Percentiles rank a stretch among this genome's conserved stretches.
Conservation (phyloP, 2,797 vertebrate species). For the Oryzias sinensis region DNA sequence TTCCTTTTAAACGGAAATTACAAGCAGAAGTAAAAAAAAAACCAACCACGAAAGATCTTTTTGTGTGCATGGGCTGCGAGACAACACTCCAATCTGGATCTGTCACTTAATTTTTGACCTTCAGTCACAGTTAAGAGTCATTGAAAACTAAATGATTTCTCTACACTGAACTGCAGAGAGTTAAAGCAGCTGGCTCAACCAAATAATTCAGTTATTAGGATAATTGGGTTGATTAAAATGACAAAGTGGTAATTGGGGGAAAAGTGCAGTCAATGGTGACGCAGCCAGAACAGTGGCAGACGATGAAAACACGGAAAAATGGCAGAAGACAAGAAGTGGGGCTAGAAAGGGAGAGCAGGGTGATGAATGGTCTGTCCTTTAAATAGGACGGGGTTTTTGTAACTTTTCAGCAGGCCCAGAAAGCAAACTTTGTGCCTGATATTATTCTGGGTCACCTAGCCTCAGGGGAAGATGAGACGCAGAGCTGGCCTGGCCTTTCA, state of each 20-base stretch:
- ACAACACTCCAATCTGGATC: not conserved
- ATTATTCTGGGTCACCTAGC: constrained; percentile 78
- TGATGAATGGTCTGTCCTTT: constrained; percentile 72
- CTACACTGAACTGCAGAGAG: not conserved
- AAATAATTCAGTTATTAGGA: no score
- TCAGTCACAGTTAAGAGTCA: not conserved
- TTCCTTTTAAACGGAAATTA: constrained; percentile 12
- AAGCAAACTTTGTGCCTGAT: constrained; percentile 73
- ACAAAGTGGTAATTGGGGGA: not conserved
- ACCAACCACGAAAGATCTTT: not conserved
- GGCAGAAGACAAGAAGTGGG: constrained; percentile 46
- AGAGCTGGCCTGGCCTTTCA: constrained; percentile 68
- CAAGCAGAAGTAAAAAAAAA: constrained; percentile 12
- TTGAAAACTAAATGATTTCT: no score
- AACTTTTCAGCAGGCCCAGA: constrained; percentile 78
- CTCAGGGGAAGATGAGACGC: constrained; percentile 69
- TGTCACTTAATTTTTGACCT: not conserved
- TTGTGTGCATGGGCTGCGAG: constrained; percentile 5
- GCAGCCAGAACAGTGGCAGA: not conserved
- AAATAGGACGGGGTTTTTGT: constrained; percentile 78
- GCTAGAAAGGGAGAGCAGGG: constrained; percentile 42
- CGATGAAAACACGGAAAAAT: constrained; percentile 9
- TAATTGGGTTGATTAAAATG: no score
- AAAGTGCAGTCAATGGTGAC: not conserved
- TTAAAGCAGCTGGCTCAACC: no score